A percentile compares a stretch with the other conserved stretches of the same genome.
These are phyloP conservation scores for Nesoenas mayeri DNA, from an alignment of 2,113 vertebrate genomes.

Conservation along the genomic window DNA sequence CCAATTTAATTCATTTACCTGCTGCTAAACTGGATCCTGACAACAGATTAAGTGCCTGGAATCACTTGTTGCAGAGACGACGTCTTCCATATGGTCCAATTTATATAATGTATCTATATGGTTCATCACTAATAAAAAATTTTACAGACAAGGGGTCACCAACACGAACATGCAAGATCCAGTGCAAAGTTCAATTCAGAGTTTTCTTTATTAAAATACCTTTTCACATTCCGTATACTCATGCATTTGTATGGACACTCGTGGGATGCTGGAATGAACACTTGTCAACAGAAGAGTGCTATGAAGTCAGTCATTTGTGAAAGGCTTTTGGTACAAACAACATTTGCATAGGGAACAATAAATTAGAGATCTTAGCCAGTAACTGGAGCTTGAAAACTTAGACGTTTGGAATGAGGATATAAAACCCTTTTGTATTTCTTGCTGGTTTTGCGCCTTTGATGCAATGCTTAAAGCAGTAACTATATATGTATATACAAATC, in stretches of 20 bases:
- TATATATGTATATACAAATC: not conserved
- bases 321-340: conserved; percentile 32
- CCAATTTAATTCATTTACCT: not conserved
- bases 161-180: conserved; percentile 31
- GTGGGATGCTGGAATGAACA: not conserved
- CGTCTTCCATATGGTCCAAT: not conserved
- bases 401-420: not conserved
- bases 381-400: conserved; percentile 37
- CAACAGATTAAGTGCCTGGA: not conserved
- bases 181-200: conserved; percentile 58
- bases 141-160: not conserved
- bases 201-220: conserved; percentile 76
- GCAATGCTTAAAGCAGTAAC: not conserved
- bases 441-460: not conserved
- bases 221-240: conserved; percentile 41
- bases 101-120: not conserved
- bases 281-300: not conserved
- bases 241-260: not conserved
- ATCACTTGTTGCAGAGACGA: not conserved
- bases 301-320: not conserved
- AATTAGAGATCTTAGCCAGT: conserved; percentile 69
- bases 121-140: not conserved
- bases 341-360: conserved; percentile 70
- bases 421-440: conserved; percentile 24
- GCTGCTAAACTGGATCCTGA: not conserved